A percentile compares a stretch with the other conserved stretches of the same genome.
These are phyloP conservation scores for Crotalus horridus DNA, from an alignment of 2,113 vertebrate species.

Conservation along the genomic window DNA sequence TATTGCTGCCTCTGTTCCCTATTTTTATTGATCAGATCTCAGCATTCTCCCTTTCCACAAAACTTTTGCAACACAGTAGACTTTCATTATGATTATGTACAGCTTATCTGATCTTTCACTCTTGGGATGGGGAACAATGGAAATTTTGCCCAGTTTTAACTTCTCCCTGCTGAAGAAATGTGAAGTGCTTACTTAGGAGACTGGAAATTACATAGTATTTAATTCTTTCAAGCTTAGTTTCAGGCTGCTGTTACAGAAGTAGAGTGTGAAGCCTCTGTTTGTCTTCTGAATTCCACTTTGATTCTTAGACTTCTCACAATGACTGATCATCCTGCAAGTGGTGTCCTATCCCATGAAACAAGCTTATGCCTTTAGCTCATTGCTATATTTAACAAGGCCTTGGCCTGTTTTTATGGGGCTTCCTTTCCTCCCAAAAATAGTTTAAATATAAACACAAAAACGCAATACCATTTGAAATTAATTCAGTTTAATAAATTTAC, in stretches of 20 bases:
- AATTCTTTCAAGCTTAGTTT: background rate
- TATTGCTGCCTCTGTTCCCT: background rate
- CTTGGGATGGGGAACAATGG: slow-evolving; percentile 9
- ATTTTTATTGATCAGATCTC: background rate
- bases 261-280: background rate
- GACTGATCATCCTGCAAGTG: background rate
- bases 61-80: background rate
- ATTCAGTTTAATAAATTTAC: background rate
- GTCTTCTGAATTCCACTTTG: background rate
- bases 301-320: background rate
- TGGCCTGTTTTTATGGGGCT: background rate
- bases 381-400: background rate
- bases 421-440: background rate
- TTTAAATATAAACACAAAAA: background rate
- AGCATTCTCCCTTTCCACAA: background rate
- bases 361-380: background rate
- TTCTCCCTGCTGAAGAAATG: background rate
- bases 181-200: slow-evolving; percentile 11
- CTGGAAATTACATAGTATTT: too few relatives aligned
- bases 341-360: background rate
- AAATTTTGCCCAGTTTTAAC: slow-evolving; percentile 15
- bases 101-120: background rate
- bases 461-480: background rate
- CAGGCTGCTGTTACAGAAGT: background rate
- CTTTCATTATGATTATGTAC: background rate